Evolutionary conservation across 2,888 invertebrate species (phyloP).

Genomic region (Argynnis bischoffii): DNA sequence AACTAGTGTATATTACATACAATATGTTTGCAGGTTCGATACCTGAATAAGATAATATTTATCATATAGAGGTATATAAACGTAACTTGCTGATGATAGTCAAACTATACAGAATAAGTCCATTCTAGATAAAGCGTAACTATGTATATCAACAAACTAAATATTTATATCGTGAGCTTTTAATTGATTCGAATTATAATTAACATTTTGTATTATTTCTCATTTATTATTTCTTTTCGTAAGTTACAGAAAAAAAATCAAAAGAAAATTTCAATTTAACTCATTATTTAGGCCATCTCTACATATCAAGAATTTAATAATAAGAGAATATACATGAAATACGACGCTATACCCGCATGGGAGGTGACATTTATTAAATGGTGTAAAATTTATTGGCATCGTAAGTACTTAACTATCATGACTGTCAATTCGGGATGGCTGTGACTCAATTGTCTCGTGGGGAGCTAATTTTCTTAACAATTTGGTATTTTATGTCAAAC

Average conservation of each 20-base stretch:
- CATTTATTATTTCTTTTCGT: background rate
- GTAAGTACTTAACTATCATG: conserved; percentile 40
- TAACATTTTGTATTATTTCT: no score
- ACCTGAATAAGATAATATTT: no score
- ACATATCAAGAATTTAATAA: conserved; percentile 25
- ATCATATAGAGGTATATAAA: background rate
- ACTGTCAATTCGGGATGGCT: conserved; percentile 40
- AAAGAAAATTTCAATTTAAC: conserved; percentile 6
- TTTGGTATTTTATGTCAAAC: conserved; percentile 9
- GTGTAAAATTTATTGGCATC: conserved; percentile 46
- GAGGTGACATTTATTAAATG: conserved; percentile 46
- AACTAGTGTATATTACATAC: no score
- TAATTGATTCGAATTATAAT: no score
- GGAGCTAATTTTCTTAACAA: conserved; percentile 21
- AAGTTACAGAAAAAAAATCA: conserved; percentile 5
- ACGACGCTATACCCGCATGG: conserved; percentile 44
- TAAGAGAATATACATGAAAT: conserved; percentile 41
- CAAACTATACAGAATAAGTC: conserved; percentile 55
- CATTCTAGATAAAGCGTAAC: no score
- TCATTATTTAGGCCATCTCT: conserved; percentile 19
- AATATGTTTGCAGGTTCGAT: no score
- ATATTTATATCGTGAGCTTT: no score
- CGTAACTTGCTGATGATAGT: conserved; percentile 61
- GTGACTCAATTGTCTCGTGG: conserved; percentile 40
- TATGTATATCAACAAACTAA: no score